Percentiles rank a stretch among this genome's conserved stretches.
Conservation (phyloP, 2,797 vertebrate species). For the Platyrinchus mystaceus region DNA sequence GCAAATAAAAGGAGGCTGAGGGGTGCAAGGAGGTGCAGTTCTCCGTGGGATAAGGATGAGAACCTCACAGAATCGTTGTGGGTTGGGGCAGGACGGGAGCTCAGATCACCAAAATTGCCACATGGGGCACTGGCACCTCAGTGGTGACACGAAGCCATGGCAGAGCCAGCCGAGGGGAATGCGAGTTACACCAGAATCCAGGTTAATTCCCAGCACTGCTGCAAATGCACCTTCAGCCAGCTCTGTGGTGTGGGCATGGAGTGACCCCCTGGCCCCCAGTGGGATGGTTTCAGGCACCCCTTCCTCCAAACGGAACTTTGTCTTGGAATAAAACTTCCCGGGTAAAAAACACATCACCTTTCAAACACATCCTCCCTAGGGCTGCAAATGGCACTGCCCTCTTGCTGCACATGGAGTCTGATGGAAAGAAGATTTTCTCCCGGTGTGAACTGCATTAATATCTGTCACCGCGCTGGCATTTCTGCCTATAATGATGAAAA, state of each 20-base stretch:
- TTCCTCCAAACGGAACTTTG: background rate
- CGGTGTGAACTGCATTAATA: constrained; percentile 78
- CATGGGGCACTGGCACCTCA: rapidly evolving
- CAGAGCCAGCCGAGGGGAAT: background rate
- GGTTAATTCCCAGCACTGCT: background rate
- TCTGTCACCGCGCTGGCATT: constrained; percentile 78
- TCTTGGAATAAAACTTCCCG: background rate
- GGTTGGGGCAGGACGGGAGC: background rate
- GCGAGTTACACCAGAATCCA: rapidly evolving
- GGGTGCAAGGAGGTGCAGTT: constrained; percentile 19
- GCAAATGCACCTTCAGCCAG: background rate
- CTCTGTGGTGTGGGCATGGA: rapidly evolving
- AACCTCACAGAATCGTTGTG: background rate
- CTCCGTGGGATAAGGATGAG: background rate
- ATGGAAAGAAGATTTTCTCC: constrained; percentile 78
- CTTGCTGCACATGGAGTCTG: constrained; percentile 71
- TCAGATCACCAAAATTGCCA: background rate
- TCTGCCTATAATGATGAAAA: constrained; percentile 82
- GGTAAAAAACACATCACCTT: constrained; percentile 7
- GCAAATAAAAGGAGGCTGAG: constrained; percentile 70
- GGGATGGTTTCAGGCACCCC: background rate
- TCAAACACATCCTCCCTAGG: constrained; percentile 8
- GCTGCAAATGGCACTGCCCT: constrained; percentile 75
- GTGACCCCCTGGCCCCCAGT: rapidly evolving
- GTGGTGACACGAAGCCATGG: rapidly evolving